Percentiles rank a stretch among this genome's conserved stretches.
These are phyloP conservation scores for Nyctereutes procyonoides DNA, from an alignment of 2,113 vertebrate genomes.

Conservation along the genomic window DNA sequence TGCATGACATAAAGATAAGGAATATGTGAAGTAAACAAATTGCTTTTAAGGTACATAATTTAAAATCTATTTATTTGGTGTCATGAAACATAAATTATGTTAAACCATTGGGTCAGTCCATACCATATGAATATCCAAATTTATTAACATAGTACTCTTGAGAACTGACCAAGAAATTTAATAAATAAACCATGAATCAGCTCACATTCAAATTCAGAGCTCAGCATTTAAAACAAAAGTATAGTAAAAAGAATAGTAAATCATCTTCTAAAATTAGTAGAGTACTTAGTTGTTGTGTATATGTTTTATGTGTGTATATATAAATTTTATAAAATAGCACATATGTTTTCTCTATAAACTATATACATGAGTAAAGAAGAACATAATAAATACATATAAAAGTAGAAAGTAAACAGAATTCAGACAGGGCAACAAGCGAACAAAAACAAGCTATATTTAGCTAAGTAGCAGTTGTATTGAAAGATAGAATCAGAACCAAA, in stretches of 20 bases:
- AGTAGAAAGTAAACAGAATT: neutral
- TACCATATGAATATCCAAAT: neutral
- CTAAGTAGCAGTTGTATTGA: neutral
- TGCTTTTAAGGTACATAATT: neutral
- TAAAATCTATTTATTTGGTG: constrained; percentile 5
- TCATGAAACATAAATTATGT: neutral
- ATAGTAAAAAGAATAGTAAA: neutral
- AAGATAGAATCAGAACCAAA: neutral
- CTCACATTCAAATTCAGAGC: neutral
- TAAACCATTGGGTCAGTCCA: neutral
- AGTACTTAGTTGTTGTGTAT: neutral
- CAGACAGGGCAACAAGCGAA: neutral
- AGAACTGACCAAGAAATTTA: neutral
- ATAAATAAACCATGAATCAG: neutral
- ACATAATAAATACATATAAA: neutral
- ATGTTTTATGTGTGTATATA: neutral
- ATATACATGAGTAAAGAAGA: neutral
- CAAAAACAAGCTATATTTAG: neutral
- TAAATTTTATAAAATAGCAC: neutral
- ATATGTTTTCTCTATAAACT: neutral
- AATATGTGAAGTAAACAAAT: neutral
- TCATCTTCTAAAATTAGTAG: neutral
- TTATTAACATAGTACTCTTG: neutral
- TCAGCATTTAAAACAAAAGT: neutral
- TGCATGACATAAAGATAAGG: neutral